Base-by-base conservation (phyloP, 2,797 vertebrate species). In the Diplodus puntazzo region DNA sequence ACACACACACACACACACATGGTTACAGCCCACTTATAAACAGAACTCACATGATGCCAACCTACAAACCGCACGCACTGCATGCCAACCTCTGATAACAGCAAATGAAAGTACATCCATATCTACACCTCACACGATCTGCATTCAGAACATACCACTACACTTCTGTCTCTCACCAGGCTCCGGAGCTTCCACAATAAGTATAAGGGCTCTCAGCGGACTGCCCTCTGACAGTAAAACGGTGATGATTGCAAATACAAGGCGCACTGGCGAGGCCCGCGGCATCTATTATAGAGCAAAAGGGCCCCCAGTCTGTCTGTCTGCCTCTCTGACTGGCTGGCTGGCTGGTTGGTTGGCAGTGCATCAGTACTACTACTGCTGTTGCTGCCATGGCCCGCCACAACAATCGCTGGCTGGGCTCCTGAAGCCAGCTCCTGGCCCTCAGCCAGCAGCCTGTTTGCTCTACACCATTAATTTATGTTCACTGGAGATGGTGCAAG, bases 391-490 rank as follows among this genome's bases (percentile, higher is more conserved):
- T 68, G 79, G 84, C 83, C 88, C 91, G 94, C 94, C 92, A 95
- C 94, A 96, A 97, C 95, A 97, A 96, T 96, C 83, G 88, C 93
- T 96, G 92, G 95, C 95, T 95, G 91, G 89, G 91, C 94, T 96
- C 93, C 95, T 95, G 92, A 93, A 94, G 86, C 87, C 83, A 72
- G 79, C 88, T 91, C 88, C 92, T 97, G 96, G 96, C 95, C 89
- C 83, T 34, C 71, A 4, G 96, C 96, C 97, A 97, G 92, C 92
- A 94, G 95, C 95, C 95, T 95, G 96, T 96, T 97, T 97, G 96
- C 96, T 96, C 95, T 96, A 96, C 95, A 97, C 96, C 95, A 96
- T 96, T 97, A 96, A 96, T 97, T 97, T 96, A 96, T 96, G 96
- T 97, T 97, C 95, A 96, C 94, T 97, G 95, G 95, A 96, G 96